phyloP scores from a whole-genome alignment of 2,113 vertebrate species.

The Platysternon megacephalum region DNA sequence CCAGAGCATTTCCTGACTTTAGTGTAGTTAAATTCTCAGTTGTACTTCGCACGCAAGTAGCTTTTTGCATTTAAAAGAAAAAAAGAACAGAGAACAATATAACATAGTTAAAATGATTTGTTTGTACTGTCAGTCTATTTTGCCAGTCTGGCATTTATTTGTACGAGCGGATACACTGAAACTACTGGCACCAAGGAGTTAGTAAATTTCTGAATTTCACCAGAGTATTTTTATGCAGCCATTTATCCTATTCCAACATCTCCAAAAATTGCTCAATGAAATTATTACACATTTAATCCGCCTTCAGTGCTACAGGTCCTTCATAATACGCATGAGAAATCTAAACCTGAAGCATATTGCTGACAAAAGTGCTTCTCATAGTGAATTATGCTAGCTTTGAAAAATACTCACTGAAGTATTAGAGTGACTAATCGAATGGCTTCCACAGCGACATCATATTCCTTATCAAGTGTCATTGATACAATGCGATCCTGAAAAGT shows the following conservation, averaged over 20 bases:
- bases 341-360: not conserved
- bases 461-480: conserved; percentile 99
- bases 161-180: not conserved
- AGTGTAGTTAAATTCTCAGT: not conserved
- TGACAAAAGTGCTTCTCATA: not conserved
- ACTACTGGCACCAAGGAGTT: not conserved
- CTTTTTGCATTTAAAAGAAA: not conserved
- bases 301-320: not conserved
- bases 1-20: not conserved
- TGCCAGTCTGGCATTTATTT: not conserved
- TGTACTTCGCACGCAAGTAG: not conserved
- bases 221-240: fast-evolving
- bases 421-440: conserved; percentile 97
- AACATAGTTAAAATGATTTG: not conserved
- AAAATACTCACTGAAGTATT: conserved; percentile 94
- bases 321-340: not conserved
- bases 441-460: conserved; percentile 98
- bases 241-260: not conserved
- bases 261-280: not conserved
- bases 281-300: not conserved
- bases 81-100: not conserved
- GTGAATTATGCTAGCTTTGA: not conserved
- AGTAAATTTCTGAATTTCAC: not conserved
- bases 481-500: conserved; percentile 94
- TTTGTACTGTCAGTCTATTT: not conserved